Conservation (phyloP, 1,140 invertebrate species). For the Cephus cinctus region DNA sequence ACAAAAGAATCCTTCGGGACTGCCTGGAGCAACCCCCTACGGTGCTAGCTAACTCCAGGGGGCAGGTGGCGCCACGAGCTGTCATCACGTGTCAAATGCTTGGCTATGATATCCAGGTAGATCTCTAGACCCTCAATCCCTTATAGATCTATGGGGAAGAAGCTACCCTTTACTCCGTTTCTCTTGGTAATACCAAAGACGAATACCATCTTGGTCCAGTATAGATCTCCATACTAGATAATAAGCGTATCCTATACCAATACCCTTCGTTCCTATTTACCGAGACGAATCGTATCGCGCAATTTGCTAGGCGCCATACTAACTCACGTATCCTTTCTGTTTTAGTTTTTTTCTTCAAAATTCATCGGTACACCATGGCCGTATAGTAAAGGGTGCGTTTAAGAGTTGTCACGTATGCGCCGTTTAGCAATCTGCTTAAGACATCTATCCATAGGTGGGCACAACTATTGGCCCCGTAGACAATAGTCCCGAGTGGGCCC, state of each 20-base stretch:
- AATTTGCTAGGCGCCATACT: no score
- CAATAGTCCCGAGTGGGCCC: slow-evolving; percentile 2
- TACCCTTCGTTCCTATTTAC: no score
- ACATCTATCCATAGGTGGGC: slow-evolving; percentile 31
- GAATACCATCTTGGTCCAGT: no score
- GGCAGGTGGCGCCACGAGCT: slow-evolving; percentile 54
- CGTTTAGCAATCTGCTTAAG: slow-evolving; percentile 42
- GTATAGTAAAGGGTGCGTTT: background rate
- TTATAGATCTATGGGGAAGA: slow-evolving; percentile 11
- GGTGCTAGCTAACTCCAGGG: slow-evolving; percentile 45
- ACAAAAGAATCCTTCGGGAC: slow-evolving; percentile 48
- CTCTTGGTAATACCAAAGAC: no score
- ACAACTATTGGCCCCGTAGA: background rate
- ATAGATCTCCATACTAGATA: no score
- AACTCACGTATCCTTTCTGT: no score
- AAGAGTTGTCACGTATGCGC: slow-evolving; percentile 21
- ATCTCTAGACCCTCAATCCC: slow-evolving; percentile 8
- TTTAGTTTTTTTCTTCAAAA: no score
- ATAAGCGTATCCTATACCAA: no score
- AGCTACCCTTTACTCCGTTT: slow-evolving; percentile 11
- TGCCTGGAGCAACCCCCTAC: slow-evolving; percentile 26
- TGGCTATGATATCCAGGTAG: slow-evolving; percentile 43
- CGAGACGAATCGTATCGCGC: no score
- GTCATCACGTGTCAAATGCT: slow-evolving; percentile 51
- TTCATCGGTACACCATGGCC: background rate